These are phyloP conservation scores for Lichenostomus cassidix DNA, from an alignment of 2,113 vertebrate genomes.

Conservation along the genomic window DNA sequence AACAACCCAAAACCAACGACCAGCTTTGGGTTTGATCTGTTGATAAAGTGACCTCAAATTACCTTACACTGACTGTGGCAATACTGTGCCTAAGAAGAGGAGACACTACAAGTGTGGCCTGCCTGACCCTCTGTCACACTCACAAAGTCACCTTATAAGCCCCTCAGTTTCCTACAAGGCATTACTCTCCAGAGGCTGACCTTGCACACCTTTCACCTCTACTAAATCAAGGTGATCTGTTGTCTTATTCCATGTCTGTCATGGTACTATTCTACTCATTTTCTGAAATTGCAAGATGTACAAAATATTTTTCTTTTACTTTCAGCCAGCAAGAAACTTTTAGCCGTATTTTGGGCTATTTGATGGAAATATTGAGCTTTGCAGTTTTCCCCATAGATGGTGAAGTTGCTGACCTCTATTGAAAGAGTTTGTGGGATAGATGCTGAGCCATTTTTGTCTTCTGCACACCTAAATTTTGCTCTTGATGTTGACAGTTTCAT, in stretches of 20 bases:
- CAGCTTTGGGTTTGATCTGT: not conserved
- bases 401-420: conserved; percentile 36
- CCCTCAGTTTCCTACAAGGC: not conserved
- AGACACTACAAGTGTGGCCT: not conserved
- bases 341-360: not conserved
- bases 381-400: not conserved
- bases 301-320: not conserved
- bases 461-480: conserved; percentile 50
- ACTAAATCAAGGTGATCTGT: not conserved
- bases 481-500: conserved; percentile 55
- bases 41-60: not conserved
- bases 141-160: not conserved
- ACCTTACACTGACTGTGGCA: not conserved
- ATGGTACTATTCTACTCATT: not conserved
- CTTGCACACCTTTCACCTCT: not conserved
- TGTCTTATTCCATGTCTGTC: not conserved
- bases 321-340: not conserved
- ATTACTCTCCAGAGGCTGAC: not conserved
- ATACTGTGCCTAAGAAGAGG: not conserved
- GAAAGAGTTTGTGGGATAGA: conserved; percentile 23
- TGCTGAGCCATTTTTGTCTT: conserved; percentile 44
- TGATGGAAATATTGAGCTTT: conserved; percentile 12
- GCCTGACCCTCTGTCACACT: not conserved
- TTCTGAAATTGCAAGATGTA: not conserved
- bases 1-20: not conserved